Evolutionary conservation across 2,888 invertebrate species (phyloP).

Genomic region (Dryococelus australis): DNA sequence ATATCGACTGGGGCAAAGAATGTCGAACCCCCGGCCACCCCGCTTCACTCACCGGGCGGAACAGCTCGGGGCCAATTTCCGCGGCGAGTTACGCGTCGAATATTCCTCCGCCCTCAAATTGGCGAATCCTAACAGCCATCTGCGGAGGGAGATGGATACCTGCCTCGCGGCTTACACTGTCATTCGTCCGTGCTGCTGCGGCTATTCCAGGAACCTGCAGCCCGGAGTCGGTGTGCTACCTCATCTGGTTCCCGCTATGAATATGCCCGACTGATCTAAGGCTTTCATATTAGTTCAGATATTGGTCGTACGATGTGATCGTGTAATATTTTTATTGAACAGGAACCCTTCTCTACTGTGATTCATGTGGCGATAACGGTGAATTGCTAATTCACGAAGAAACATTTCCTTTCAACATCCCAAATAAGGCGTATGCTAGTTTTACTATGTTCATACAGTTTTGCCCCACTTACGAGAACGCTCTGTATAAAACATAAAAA

Average conservation of each 20-base stretch:
- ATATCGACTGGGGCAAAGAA: slow-evolving; percentile 9
- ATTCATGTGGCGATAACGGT: no score
- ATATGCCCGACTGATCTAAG: neutral
- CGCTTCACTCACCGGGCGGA: neutral
- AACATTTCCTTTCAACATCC: no score
- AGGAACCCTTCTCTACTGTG: no score
- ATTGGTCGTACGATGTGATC: neutral
- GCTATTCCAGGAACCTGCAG: no score
- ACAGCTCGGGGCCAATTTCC: neutral
- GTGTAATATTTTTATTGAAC: neutral
- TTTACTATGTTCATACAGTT: no score
- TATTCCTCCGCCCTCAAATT: neutral
- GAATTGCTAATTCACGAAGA: no score
- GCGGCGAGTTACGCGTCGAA: neutral
- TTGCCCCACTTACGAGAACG: no score
- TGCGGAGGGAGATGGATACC: neutral
- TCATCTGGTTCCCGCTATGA: neutral
- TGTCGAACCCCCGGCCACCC: neutral
- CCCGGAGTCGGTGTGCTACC: neutral
- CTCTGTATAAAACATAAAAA: no score
- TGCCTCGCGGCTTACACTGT: neutral
- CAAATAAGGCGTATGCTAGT: no score
- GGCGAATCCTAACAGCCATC: neutral
- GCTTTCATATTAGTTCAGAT: neutral
- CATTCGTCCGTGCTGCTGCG: neutral